Base-by-base conservation (phyloP, 2,797 vertebrate species). In the Phoeniculus purpureus region DNA sequence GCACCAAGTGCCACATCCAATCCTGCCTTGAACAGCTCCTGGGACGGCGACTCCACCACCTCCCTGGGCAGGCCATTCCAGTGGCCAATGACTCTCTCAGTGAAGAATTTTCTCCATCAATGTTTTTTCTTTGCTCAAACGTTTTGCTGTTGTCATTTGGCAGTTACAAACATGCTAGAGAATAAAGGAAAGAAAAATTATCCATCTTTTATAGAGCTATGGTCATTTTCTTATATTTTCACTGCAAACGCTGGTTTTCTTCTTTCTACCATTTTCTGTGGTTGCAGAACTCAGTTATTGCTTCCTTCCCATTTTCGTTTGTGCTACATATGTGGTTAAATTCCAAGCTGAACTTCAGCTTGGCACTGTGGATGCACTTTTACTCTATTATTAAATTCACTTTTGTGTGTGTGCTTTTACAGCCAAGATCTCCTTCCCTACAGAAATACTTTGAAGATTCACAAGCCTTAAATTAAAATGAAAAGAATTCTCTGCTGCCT, bases 401-500 rank as follows among this genome's bases (percentile, higher is more conserved):
- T 64, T 81, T 52, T 54, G 2, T 8, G 0, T 48, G 13, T 37
- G 8, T 90, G 22, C 7, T 84, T 81, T 85, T 66, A 76, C 26
- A 60, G 23, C 16, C 59, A 81, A 87, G 45, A 76, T 14, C 13
- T 74, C 43, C 61, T 93, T 89, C 61, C 86, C 34, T 77, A 68
- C 6, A 71, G 73, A 84, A 91, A 83, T 61, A 77, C 31, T 87
- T 89, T 85, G 51, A 92, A 85, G 48, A 73, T 66, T 70, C 81
- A 11, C 29, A 81, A 87, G 81, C 9, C 4, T 18, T 65, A 83
- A 81, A 70, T 50, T 81, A 81, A 94, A 88, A 84, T 22, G 8
- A 76, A 81, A 66, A 56, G 29, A 79, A 59, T 64, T 84, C 23
- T 84, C 52, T 47, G 6, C 40, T 84, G 7, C 54, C 13, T 75